These are phyloP conservation scores for Eugnorisma glareosa DNA, from an alignment of 2,888 invertebrate species.

Conservation along the genomic window DNA sequence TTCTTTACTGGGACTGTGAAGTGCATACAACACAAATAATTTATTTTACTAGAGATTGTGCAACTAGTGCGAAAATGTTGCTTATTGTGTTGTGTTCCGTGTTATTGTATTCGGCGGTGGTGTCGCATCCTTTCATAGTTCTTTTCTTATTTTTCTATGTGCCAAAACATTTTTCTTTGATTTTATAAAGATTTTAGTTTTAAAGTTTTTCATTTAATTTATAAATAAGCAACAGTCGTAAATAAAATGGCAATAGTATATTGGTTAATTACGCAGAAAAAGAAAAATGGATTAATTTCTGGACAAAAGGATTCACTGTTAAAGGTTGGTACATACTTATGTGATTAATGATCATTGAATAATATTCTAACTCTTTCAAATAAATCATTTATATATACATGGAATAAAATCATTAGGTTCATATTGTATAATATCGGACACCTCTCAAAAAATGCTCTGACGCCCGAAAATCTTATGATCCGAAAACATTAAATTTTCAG, in stretches of 20 bases:
- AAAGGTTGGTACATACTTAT: constrained; percentile 10
- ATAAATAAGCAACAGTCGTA: not conserved
- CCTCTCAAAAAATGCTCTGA: not conserved
- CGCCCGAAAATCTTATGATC: not conserved
- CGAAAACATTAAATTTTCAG: not conserved
- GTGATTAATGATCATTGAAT: not conserved
- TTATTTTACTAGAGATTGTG: not conserved
- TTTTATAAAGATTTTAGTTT: constrained; percentile 38
- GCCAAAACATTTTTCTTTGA: constrained; percentile 67
- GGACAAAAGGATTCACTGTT: constrained; percentile 9
- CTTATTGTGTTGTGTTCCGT: constrained; percentile 60
- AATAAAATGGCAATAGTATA: not conserved
- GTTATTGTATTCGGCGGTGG: constrained; percentile 64
- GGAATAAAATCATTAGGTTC: not conserved
- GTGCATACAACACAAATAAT: not conserved
- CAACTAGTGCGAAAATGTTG: constrained; percentile 48
- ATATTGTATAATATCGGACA: not conserved
- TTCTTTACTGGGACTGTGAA: constrained; percentile 25
- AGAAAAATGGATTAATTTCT: not conserved
- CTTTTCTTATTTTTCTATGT: constrained; percentile 71
- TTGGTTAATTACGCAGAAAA: not conserved
- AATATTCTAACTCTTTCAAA: not conserved
- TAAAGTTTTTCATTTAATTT: constrained; percentile 2
- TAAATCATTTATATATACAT: not conserved
- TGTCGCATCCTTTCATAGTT: constrained; percentile 64